Percentiles rank a stretch among this genome's conserved stretches.
phyloP scores from a whole-genome alignment of 2,797 vertebrate species.

The Menidia menidia region DNA sequence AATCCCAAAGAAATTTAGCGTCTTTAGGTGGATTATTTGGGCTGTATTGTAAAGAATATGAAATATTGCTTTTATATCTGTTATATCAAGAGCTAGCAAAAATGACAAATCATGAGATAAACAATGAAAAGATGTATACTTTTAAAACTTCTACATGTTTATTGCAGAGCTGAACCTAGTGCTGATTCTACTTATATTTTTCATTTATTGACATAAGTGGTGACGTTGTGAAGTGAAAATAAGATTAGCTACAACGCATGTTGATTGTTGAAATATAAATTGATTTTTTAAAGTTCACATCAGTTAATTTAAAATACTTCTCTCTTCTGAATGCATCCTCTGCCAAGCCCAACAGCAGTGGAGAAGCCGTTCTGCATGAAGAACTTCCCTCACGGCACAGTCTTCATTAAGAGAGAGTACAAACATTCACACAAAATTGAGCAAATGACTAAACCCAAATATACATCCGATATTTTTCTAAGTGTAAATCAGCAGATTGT shows the following conservation, averaged over 20 bases:
- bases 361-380: conserved; percentile 9
- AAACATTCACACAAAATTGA: conserved; percentile 10
- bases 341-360: conserved; percentile 12
- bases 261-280: conserved; percentile 18
- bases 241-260: not conserved
- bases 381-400: not conserved
- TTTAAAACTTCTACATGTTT: no score
- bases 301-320: conserved; percentile 10
- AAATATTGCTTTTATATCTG: no score
- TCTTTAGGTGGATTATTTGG: no score
- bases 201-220: conserved; percentile 6
- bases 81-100: no score
- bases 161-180: no score
- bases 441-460: conserved; percentile 5
- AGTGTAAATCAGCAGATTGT: not conserved
- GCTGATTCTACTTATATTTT: no score
- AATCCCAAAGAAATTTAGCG: no score
- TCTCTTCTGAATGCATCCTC: conserved; percentile 13
- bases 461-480: not conserved
- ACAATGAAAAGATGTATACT: no score
- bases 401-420: conserved; percentile 9
- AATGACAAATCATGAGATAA: no score
- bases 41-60: no score
- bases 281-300: conserved; percentile 39
- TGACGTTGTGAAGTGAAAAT: not conserved